Evolutionary conservation across 2,888 invertebrate genomes (phyloP).

Genomic region (Ferdinandea cuprea): DNA sequence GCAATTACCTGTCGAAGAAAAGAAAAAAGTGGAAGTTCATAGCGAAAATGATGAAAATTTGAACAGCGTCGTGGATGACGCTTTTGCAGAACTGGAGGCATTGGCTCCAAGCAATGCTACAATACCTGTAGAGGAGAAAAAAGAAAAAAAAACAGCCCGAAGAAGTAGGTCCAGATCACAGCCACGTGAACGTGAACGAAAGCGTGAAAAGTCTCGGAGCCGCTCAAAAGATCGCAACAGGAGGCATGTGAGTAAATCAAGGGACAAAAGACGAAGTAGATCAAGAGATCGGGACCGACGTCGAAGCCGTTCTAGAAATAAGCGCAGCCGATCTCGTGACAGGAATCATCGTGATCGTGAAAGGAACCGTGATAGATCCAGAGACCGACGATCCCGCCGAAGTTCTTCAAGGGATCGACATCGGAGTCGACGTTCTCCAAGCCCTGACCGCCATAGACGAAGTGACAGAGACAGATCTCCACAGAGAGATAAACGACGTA

Average conservation of each 20-base stretch:
- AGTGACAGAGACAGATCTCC: constrained; percentile 77
- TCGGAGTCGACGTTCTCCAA: constrained; percentile 72
- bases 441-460: constrained; percentile 82
- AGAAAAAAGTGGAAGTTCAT: constrained; percentile 80
- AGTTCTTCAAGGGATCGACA: constrained; percentile 79
- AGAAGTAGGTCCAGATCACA: constrained; percentile 56
- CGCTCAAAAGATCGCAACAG: constrained; percentile 61
- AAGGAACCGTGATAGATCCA: constrained; percentile 59
- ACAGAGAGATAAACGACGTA: constrained; percentile 78
- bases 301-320: constrained; percentile 78
- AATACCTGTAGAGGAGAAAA: constrained; percentile 72
- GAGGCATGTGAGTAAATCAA: constrained; percentile 72
- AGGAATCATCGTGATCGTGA: constrained; percentile 54
- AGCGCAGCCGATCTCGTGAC: constrained; percentile 75
- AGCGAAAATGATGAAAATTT: constrained; percentile 76
- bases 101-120: constrained; percentile 87
- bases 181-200: constrained; percentile 73
- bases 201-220: constrained; percentile 75
- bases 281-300: constrained; percentile 74
- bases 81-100: constrained; percentile 93
- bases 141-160: constrained; percentile 77
- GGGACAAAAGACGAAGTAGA: constrained; percentile 75
- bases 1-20: constrained; percentile 82
- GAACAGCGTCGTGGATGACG: constrained; percentile 86
- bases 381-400: constrained; percentile 77